phyloP scores from a whole-genome alignment of 64 coral and sea anemone genomes.

The Pocillopora damicornis region DNA sequence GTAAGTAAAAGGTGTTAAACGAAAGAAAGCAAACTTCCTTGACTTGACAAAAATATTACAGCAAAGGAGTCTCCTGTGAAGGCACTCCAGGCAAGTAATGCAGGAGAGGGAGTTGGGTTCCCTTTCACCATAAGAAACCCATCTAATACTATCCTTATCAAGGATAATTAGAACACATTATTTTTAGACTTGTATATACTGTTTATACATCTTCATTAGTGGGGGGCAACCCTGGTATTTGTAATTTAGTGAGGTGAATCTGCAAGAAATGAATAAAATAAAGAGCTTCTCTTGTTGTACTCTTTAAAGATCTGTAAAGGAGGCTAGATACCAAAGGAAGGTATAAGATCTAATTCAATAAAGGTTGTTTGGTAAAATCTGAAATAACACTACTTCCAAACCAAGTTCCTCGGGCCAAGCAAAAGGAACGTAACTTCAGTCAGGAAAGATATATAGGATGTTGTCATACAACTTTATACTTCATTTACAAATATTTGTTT shows the following conservation, averaged over 20 bases:
- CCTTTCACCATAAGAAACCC: constrained; percentile 41
- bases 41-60: constrained; percentile 52
- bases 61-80: constrained; percentile 52
- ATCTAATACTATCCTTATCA: constrained; percentile 43
- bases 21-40: constrained; percentile 52
- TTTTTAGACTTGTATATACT: constrained; percentile 22
- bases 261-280: constrained; percentile 9
- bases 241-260: constrained; percentile 19
- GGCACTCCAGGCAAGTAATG: constrained; percentile 47
- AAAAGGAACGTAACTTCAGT: constrained; percentile 44
- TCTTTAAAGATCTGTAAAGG: constrained; percentile 60
- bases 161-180: constrained; percentile 54
- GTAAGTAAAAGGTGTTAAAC: constrained; percentile 12
- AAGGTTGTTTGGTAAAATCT: constrained; percentile 42
- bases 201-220: constrained; percentile 15
- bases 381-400: constrained; percentile 44
- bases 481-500: constrained; percentile 43
- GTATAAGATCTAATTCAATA: constrained; percentile 54
- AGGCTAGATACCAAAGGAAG: constrained; percentile 41
- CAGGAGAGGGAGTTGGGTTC: constrained; percentile 22
- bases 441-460: constrained; percentile 49
- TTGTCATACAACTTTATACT: constrained; percentile 45
- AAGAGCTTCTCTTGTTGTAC: constrained; percentile 32
- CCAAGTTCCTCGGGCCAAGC: constrained; percentile 32
- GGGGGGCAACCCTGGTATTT: constrained; percentile 14